Evolutionary conservation across 2,888 invertebrate species (phyloP).

Genomic region (Mayetiola destructor): DNA sequence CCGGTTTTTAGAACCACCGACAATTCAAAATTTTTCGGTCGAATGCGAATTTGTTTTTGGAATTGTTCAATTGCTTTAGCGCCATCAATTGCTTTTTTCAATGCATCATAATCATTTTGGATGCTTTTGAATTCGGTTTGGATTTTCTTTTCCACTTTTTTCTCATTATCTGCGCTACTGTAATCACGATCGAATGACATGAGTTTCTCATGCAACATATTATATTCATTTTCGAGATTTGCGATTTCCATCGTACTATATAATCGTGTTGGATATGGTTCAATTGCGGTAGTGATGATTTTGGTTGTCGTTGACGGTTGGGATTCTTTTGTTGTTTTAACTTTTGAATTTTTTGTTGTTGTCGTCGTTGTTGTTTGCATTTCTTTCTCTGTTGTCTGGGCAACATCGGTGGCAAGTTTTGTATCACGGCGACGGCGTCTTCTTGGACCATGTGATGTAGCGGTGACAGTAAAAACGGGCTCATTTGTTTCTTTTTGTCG

Average conservation of each 20-base stretch:
- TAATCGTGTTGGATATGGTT: neutral
- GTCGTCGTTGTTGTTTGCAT: neutral
- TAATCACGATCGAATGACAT: conserved; percentile 9
- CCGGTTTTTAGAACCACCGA: conserved; percentile 3
- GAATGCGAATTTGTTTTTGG: conserved; percentile 10
- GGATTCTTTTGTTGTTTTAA: neutral
- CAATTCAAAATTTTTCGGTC: neutral
- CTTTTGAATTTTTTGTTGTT: neutral
- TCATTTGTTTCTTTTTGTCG: conserved; percentile 14
- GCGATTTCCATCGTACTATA: neutral
- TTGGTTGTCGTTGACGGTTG: neutral
- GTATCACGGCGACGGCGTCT: conserved; percentile 29
- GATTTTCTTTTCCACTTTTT: conserved; percentile 4
- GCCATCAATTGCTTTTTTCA: conserved; percentile 4
- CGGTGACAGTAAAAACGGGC: conserved; percentile 29
- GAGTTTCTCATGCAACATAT: neutral
- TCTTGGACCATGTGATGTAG: conserved; percentile 51
- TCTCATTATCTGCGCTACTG: neutral
- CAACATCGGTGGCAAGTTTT: neutral
- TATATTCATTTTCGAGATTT: neutral
- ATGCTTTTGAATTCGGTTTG: conserved; percentile 13
- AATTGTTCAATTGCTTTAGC: conserved; percentile 14
- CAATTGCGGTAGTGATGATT: neutral
- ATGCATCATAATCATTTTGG: neutral
- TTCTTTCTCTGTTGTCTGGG: neutral